phyloP scores from a whole-genome alignment of 2,797 vertebrate genomes.

The Esox lucius region DNA sequence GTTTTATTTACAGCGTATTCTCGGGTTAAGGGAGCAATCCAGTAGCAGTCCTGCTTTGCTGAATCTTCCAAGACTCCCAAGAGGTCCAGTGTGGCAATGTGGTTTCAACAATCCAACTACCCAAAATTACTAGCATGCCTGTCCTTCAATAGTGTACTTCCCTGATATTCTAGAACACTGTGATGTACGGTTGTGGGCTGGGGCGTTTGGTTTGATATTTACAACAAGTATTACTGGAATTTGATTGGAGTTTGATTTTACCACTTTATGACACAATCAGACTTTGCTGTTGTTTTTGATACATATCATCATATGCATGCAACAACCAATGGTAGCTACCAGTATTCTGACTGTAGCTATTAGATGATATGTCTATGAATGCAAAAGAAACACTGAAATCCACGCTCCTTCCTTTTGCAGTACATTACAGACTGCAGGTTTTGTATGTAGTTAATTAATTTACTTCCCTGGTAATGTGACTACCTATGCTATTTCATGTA shows the following conservation, averaged over 20 bases:
- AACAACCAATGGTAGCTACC: slow-evolving; percentile 55
- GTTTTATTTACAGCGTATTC: slow-evolving; percentile 9
- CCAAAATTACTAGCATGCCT: slow-evolving; percentile 19
- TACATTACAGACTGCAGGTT: slow-evolving; percentile 47
- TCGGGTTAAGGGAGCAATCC: slow-evolving; percentile 18
- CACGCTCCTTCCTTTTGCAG: slow-evolving; percentile 52
- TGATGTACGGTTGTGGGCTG: slow-evolving; percentile 49
- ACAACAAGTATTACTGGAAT: slow-evolving; percentile 32
- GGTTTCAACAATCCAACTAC: not conserved
- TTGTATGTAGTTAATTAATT: slow-evolving; percentile 38
- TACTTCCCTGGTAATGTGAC: slow-evolving; percentile 67
- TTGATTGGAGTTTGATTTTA: slow-evolving; percentile 27
- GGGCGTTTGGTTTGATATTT: slow-evolving; percentile 27
- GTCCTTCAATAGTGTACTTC: slow-evolving; percentile 47
- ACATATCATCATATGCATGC: slow-evolving; percentile 60
- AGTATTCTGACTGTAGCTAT: slow-evolving; percentile 29
- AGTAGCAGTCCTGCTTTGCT: slow-evolving; percentile 25
- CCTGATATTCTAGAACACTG: slow-evolving; percentile 63
- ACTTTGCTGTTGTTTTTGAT: slow-evolving; percentile 48
- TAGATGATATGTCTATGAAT: slow-evolving; percentile 25
- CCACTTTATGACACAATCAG: slow-evolving; percentile 19
- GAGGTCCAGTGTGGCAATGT: slow-evolving; percentile 13
- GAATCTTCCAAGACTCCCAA: slow-evolving; percentile 24
- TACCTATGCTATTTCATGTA: slow-evolving; percentile 10
- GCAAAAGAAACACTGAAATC: slow-evolving; percentile 54